Evolutionary conservation across 2,888 invertebrate species (phyloP), one percentile per base, ranked within the genome.

Genomic region (Lypha dubia): DNA sequence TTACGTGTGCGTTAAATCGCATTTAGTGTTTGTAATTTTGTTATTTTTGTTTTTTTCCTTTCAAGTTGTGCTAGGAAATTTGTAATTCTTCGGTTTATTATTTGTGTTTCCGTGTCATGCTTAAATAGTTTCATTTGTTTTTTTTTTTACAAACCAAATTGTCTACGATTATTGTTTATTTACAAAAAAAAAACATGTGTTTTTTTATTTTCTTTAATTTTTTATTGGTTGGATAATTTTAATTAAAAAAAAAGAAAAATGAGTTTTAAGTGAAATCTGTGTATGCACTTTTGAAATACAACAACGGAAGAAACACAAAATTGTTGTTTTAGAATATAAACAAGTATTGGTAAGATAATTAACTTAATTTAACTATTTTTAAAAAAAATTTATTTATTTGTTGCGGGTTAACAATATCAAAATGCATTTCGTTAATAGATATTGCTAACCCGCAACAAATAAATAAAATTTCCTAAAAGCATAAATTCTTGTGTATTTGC

Each of bases 271-370:
- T 9, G 44, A 24, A 44, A 71, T 71, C 22, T 24, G 3, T 63
- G 32, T 46, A 71, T 35, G 63, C 56, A 63, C 20, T 32, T 79
- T 53, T 24, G 11, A 71, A 60, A 53, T 51, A 53, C 17, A 32
- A 35, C 13, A 70, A 70, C 8, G 38, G 51, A 53, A 62, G 17
- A 44, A 53, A 17, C 24, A 20, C 24, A 32, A 1, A 60, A 51
- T 4, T 20, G 41, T 22, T 17, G n/a, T 24, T 46, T 24, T 56
- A 44, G 63, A 71, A 71, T 44, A 71, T 24, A 70, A 62, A 62
- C 3, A 56, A 32, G 62, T 56, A 46, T 77, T 46, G 79, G 79
- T 79, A 79, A 79, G 79, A 20, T 11, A 22, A 44, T 41, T 44
- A 3, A 44, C n/a, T 44, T 3, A 44, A 3, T 15, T 44, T n/a